phyloP scores from a whole-genome alignment of 2,888 invertebrate genomes.

The Leptogaster cylindrica region DNA sequence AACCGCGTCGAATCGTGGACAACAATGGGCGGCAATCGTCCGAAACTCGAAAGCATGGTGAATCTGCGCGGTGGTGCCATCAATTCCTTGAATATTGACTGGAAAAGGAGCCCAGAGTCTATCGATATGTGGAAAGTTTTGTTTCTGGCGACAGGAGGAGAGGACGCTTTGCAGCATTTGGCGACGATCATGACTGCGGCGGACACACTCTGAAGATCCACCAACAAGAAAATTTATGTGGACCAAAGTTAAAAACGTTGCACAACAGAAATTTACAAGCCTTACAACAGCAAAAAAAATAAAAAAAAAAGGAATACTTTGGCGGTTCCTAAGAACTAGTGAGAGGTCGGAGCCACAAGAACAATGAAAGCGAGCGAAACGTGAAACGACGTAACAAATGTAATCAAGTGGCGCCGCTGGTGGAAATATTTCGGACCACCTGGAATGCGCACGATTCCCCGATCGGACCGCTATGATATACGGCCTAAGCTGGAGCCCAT shows the following conservation, averaged over 20 bases:
- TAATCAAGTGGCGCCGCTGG: conserved; percentile 42
- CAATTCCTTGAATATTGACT: conserved; percentile 36
- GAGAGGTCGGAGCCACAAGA: background rate
- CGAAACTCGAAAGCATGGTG: conserved; percentile 14
- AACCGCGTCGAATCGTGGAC: conserved; percentile 31
- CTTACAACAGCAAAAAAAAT: conserved; percentile 27
- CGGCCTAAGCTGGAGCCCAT: conserved; percentile 10
- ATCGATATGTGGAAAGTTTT: conserved; percentile 2
- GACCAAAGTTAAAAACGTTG: conserved; percentile 38
- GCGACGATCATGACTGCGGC: conserved; percentile 37
- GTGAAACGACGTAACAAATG: conserved; percentile 30
- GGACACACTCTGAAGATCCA: conserved; percentile 21
- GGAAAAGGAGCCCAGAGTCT: conserved; percentile 12
- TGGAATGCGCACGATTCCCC: conserved; percentile 42
- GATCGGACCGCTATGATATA: conserved; percentile 42
- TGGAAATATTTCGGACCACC: conserved; percentile 43
- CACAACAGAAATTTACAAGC: conserved; percentile 43
- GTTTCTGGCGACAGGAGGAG: conserved; percentile 17
- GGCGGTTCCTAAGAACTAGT: conserved; percentile 33
- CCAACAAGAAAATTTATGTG: conserved; percentile 37
- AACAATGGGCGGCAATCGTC: conserved; percentile 36
- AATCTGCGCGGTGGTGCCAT: conserved; percentile 34
- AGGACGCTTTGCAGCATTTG: conserved; percentile 12
- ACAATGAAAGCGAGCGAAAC: conserved; percentile 41
- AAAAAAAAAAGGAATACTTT: conserved; percentile 14